A percentile compares a stretch with the other conserved stretches of the same genome.
phyloP scores from a whole-genome alignment of 1,140 invertebrate species.

The Zaprionus kolodkinae region DNA sequence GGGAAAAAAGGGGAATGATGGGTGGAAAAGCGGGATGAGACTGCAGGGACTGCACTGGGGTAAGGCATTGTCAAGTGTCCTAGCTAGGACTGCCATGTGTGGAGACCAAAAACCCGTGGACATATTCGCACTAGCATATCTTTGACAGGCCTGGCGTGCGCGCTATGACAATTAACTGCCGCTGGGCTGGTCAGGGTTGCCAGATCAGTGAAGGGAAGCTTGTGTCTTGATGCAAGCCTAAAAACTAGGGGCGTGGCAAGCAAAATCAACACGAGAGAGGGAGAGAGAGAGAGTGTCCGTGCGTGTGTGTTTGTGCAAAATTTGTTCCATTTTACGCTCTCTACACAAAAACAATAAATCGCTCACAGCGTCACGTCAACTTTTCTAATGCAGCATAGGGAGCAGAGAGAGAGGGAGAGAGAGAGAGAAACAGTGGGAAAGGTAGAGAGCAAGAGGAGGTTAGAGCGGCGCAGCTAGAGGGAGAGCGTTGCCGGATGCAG shows the following conservation, averaged over 20 bases:
- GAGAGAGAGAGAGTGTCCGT: neutral
- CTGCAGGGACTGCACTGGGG: neutral
- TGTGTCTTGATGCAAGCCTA: conserved; percentile 40
- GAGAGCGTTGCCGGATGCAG: conserved; percentile 53
- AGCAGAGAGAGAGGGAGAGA: neutral
- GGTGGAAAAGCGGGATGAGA: too few relatives aligned
- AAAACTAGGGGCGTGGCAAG: conserved; percentile 42
- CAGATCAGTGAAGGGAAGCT: neutral
- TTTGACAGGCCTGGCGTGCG: conserved; percentile 56
- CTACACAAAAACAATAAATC: conserved; percentile 81
- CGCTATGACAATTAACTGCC: conserved; percentile 72
- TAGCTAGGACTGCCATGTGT: neutral
- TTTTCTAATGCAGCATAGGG: conserved; percentile 69
- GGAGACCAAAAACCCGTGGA: conserved; percentile 51
- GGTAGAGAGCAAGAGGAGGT: neutral
- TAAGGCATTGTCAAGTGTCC: conserved; percentile 41
- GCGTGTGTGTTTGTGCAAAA: conserved; percentile 44
- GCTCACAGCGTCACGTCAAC: conserved; percentile 80
- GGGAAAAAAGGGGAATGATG: neutral
- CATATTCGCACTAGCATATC: conserved; percentile 79
- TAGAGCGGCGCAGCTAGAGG: neutral
- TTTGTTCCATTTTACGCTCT: conserved; percentile 80
- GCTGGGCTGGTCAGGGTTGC: conserved; percentile 5
- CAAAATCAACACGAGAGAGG: conserved; percentile 10
- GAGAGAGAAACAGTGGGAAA: neutral